These are phyloP conservation scores for Epinotia bilunana DNA, from an alignment of 2,888 invertebrate genomes.

Conservation along the genomic window DNA sequence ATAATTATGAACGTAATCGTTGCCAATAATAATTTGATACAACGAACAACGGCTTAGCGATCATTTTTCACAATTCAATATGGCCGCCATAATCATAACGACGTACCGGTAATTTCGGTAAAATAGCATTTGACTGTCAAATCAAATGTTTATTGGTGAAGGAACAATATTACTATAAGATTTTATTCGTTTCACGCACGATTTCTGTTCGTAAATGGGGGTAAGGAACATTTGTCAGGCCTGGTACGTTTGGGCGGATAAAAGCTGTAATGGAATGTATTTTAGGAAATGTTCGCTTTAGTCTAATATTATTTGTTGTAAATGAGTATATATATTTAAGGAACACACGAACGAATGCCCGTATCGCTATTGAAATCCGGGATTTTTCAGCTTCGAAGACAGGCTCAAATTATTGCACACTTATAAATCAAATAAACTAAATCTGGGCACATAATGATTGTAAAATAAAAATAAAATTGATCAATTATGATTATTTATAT, in stretches of 20 bases:
- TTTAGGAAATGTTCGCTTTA: neutral
- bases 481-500: too few relatives aligned
- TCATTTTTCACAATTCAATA: constrained; percentile 34
- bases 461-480: too few relatives aligned
- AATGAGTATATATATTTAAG: too few relatives aligned
- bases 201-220: constrained; percentile 23
- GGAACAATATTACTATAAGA: constrained; percentile 30
- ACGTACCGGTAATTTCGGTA: constrained; percentile 27
- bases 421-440: too few relatives aligned
- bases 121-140: constrained; percentile 11
- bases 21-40: constrained; percentile 15
- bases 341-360: too few relatives aligned
- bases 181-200: constrained; percentile 39
- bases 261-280: constrained; percentile 1
- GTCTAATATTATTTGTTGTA: too few relatives aligned
- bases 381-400: neutral
- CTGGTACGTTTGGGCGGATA: neutral
- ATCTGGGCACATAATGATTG: too few relatives aligned
- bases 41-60: constrained; percentile 10
- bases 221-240: constrained; percentile 28
- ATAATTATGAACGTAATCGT: constrained; percentile 13
- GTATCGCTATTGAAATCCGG: neutral
- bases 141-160: constrained; percentile 27
- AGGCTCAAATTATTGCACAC: neutral
- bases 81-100: constrained; percentile 31